Evolutionary conservation across 2,113 vertebrate genomes (phyloP).

Genomic region (Tetrax tetrax): DNA sequence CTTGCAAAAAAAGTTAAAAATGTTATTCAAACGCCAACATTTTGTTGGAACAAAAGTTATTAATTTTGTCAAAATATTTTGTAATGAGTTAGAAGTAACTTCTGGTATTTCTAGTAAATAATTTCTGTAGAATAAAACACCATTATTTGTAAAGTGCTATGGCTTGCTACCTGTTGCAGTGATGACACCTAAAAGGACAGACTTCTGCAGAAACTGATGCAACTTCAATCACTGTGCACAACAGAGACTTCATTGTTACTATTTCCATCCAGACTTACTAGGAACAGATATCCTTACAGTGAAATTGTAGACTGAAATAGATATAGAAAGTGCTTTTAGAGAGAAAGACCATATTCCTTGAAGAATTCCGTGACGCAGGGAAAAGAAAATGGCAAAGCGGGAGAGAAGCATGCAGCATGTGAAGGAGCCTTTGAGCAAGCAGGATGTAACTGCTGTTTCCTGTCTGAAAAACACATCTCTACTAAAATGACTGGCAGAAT

Average conservation of each 20-base stretch:
- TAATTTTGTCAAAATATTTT: background rate
- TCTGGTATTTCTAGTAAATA: background rate
- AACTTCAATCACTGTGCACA: background rate
- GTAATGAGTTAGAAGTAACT: background rate
- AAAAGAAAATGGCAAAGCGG: background rate
- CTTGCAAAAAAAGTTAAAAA: background rate
- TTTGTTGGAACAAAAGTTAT: background rate
- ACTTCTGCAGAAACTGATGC: background rate
- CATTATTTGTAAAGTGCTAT: background rate
- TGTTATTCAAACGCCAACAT: background rate
- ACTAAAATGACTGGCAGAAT: background rate
- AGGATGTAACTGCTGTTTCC: too few species aligned
- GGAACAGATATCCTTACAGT: background rate
- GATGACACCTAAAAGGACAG: background rate
- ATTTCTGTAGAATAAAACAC: background rate
- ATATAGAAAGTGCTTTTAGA: background rate
- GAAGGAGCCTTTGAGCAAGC: background rate
- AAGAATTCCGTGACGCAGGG: background rate
- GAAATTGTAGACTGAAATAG: background rate
- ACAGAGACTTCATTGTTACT: background rate
- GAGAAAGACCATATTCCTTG: background rate
- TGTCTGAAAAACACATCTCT: too few species aligned
- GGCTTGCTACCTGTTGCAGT: background rate
- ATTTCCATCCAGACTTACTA: background rate
- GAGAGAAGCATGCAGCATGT: background rate